Base-by-base conservation (phyloP, 1,140 invertebrate species). In the Drosophila baimaii region DNA sequence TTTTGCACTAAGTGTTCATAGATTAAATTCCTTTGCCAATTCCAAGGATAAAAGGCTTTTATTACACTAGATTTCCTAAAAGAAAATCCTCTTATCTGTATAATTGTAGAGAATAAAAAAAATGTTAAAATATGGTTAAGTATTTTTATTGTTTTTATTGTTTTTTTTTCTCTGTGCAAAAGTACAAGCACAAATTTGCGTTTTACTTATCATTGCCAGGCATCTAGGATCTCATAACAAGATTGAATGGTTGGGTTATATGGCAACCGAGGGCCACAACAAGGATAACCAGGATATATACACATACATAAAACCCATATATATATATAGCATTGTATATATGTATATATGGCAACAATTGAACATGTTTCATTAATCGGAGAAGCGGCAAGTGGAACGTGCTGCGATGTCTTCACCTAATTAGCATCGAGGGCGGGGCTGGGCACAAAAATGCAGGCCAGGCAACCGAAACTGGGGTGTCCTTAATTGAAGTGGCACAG, bases 361-460 rank as follows among this genome's bases (percentile, higher is more conserved):
- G 70, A 73, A 73, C 69, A 73, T 73, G 70, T 72, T 51, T 51
- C 62, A 68, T 64, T 64, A 61, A 63, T 41, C 55, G 62, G 23
- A n/a, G 3, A 9, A 41, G 57, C 23, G 63, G 21, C 23, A n/a
- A 54, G 43, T 44, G 51, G 47, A 68, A 88, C 84, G 84, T 88
- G 84, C 66, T 65, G 64, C 73, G 81, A 85, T 73, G 80, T 69
- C 66, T 59, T 76, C 71, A 72, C 47, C 64, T 83, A 88, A 88
- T 88, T 88, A 88, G 80, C 79, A 77, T 79, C 70, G 72, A 51
- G 39, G 72, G 43, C 69, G 71, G 72, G 66, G 51, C 31, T 37
- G 44, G 81, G 68, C 71, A 31, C 49, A 83, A 79, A 88, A 86
- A 79, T 88, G 71, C 79, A 77, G 69, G 82, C 81, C 54, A 52